Evolutionary conservation across 2,888 invertebrate genomes (phyloP).

Genomic region (Atherix ibis): DNA sequence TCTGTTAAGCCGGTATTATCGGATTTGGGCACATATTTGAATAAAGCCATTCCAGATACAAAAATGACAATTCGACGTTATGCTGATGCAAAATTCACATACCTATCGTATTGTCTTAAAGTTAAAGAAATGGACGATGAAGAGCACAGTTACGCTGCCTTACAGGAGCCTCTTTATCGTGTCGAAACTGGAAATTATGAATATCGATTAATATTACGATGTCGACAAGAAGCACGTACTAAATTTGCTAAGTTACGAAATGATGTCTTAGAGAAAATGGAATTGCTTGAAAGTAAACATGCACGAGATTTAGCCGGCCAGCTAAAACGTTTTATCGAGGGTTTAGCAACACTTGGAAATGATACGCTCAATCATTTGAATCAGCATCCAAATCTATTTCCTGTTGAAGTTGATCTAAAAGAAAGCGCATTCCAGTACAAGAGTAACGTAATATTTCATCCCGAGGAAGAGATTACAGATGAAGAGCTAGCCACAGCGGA

Average conservation of each 20-base stretch:
- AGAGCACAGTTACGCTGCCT: constrained; percentile 78
- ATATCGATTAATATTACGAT: constrained; percentile 87
- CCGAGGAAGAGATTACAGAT: constrained; percentile 12
- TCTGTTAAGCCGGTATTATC: constrained; percentile 82
- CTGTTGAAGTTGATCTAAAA: constrained; percentile 89
- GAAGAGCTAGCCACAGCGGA: constrained; percentile 10
- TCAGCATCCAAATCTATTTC: constrained; percentile 64
- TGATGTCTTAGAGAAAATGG: constrained; percentile 93
- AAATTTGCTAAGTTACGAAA: constrained; percentile 70
- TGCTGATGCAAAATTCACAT: constrained; percentile 97
- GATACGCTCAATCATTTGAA: constrained; percentile 64
- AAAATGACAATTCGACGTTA: constrained; percentile 94
- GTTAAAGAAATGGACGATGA: constrained; percentile 99
- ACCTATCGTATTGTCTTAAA: constrained; percentile 95
- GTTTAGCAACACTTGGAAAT: constrained; percentile 51
- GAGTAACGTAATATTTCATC: constrained; percentile 35
- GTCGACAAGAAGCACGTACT: constrained; percentile 83
- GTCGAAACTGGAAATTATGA: constrained; percentile 99
- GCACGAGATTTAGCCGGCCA: constrained; percentile 89
- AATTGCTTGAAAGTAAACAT: constrained; percentile 93
- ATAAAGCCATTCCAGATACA: constrained; percentile 97
- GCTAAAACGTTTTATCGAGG: constrained; percentile 66
- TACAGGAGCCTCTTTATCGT: constrained; percentile 92
- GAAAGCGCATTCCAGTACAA: constrained; percentile 86
- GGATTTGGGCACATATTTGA: constrained; percentile 90